Evolutionary conservation across 2,797 vertebrate genomes (phyloP).

Genomic region (Aeoliscus strigatus): DNA sequence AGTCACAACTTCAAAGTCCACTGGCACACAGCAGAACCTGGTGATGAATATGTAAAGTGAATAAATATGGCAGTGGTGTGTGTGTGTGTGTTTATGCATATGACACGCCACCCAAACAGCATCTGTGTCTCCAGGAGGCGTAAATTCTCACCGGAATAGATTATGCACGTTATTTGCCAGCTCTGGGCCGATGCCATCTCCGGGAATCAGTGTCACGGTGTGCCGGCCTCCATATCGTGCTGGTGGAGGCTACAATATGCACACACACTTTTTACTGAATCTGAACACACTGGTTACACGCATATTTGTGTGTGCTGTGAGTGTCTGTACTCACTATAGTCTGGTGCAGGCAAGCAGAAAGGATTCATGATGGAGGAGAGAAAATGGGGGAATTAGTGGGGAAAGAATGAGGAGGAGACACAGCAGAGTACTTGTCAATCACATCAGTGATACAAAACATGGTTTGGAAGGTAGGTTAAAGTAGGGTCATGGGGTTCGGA

Average conservation of each 20-base stretch:
- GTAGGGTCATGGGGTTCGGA: background rate
- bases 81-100: background rate
- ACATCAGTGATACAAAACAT: conserved; percentile 11
- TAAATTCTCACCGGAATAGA: conserved; percentile 76
- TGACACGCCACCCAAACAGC: background rate
- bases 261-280: background rate
- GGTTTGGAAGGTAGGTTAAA: background rate
- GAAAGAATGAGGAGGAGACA: conserved; percentile 7
- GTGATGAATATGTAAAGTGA: background rate
- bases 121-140: background rate
- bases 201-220: conserved; percentile 85
- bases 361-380: conserved; percentile 23
- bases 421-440: conserved; percentile 1
- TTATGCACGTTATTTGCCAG: conserved; percentile 80
- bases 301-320: background rate
- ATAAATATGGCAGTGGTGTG: background rate
- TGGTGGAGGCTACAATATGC: conserved; percentile 74
- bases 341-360: conserved; percentile 25
- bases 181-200: conserved; percentile 86
- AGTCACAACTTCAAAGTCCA: conserved; percentile 84
- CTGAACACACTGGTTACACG: too few relatives aligned
- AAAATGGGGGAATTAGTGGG: conserved; percentile 38
- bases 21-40: conserved; percentile 84
- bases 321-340: conserved; percentile 59
- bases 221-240: conserved; percentile 85